Evolutionary conservation across 2,113 vertebrate species (phyloP).

Genomic region (Cyanoramphus novaezelandiae): DNA sequence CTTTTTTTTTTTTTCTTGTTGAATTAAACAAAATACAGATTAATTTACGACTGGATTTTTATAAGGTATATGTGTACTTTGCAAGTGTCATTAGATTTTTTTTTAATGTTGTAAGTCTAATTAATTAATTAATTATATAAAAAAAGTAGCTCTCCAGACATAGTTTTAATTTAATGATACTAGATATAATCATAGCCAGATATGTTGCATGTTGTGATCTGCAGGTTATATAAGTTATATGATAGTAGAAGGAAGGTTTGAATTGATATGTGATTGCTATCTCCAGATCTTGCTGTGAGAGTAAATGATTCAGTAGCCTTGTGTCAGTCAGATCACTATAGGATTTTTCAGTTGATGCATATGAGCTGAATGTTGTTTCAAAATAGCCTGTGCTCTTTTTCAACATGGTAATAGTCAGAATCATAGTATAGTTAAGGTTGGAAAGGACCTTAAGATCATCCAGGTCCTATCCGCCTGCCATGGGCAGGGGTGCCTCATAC

Average conservation of each 20-base stretch:
- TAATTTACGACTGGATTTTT: background rate
- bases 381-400: background rate
- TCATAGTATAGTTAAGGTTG: background rate
- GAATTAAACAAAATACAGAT: background rate
- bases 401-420: background rate
- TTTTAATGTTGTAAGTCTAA: background rate
- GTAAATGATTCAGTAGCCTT: background rate
- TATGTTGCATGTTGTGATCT: background rate
- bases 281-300: background rate
- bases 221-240: background rate
- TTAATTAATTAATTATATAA: background rate
- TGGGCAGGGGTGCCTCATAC: background rate
- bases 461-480: background rate
- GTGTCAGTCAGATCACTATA: accelerated
- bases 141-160: accelerated
- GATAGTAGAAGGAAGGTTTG: background rate
- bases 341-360: background rate
- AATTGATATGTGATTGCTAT: background rate
- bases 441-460: background rate
- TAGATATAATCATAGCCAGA: background rate
- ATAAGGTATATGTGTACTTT: background rate
- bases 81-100: background rate
- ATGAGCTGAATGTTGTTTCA: background rate
- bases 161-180: background rate
- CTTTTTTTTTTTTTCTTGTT: background rate